Evolutionary conservation across 2,113 vertebrate species (phyloP), one percentile per base, ranked within the genome.

Genomic region (Sprattus sprattus): DNA sequence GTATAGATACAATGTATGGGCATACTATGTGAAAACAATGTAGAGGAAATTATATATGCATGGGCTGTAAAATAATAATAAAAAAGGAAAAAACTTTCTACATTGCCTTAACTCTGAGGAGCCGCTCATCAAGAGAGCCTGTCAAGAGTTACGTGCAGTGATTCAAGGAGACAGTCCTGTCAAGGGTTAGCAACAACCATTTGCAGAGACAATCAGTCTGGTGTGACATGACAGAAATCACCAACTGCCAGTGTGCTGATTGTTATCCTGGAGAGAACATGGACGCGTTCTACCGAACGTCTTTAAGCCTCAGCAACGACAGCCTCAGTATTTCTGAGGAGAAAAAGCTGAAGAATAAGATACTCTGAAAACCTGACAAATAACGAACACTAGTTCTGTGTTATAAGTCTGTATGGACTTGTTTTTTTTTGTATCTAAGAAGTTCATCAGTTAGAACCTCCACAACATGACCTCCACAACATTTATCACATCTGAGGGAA

Each of bases 131-230:
- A 32, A 78, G 10, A 16, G 71, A 78, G 71, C 13, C 32, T 78
- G 28, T 78, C 32, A 16, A 39, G 71, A 78, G 28, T 5, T 32
- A 11, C 28, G 28, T 39, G 64, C 11, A 4, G 28, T 67, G 71
- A 39, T 78, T 39, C 5, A 39, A 32, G 25, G 71, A 78, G 28
- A 78, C 28, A 85, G 86, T 88, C 86, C 89, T 90, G 86, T 87
- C 87, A 85, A 87, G 86, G 22, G 64, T 89, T 83, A 86, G 86
- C 25, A 32, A 39, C 25, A 11, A 32, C 15, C 71, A 78, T 78
- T 78, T 78, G 6, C 28, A 39, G 71, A 78, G 28, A 39, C 71
- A 78, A 78, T 78, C 71, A 78, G 71, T 78, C 71, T 78, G 11
- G 3, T 13, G 71, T 78, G 71, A 32, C 28, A 78, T 39, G 71